A percentile compares a stretch with the other conserved stretches of the same genome.
Evolutionary conservation across 2,888 invertebrate species (phyloP).

Genomic region (Apocheima hispidaria): DNA sequence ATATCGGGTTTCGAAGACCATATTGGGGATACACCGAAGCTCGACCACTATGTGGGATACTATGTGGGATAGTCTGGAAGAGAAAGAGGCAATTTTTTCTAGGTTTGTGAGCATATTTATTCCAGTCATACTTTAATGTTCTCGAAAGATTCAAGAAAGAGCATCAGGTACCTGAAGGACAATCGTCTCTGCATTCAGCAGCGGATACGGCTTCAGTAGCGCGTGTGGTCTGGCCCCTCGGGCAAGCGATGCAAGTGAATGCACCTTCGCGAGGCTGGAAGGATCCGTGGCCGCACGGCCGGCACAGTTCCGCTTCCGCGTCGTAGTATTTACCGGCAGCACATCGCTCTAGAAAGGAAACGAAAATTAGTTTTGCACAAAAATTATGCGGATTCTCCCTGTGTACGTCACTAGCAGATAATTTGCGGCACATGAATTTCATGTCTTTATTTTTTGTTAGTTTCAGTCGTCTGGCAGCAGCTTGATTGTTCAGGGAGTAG

Average conservation of each 20-base stretch:
- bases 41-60: too few species aligned
- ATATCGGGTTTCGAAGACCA: not conserved
- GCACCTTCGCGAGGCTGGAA: conserved; percentile 97
- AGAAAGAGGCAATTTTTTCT: not conserved
- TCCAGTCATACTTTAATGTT: not conserved
- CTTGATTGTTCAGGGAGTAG: too few species aligned
- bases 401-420: too few species aligned
- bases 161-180: conserved; percentile 86
- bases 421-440: too few species aligned
- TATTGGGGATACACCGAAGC: not conserved
- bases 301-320: conserved; percentile 94
- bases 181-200: conserved; percentile 96
- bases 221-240: conserved; percentile 96
- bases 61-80: too few species aligned
- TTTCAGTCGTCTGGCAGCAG: too few species aligned
- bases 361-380: not conserved
- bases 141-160: not conserved
- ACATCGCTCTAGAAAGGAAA: conserved; percentile 89
- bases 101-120: not conserved
- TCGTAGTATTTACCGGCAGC: conserved; percentile 98
- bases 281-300: conserved; percentile 97
- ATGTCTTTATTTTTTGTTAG: too few species aligned
- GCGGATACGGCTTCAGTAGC: conserved; percentile 95
- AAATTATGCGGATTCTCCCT: too few species aligned
- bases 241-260: conserved; percentile 95